Base-by-base conservation (phyloP, 2,797 vertebrate species). In the Staurois parvus region DNA sequence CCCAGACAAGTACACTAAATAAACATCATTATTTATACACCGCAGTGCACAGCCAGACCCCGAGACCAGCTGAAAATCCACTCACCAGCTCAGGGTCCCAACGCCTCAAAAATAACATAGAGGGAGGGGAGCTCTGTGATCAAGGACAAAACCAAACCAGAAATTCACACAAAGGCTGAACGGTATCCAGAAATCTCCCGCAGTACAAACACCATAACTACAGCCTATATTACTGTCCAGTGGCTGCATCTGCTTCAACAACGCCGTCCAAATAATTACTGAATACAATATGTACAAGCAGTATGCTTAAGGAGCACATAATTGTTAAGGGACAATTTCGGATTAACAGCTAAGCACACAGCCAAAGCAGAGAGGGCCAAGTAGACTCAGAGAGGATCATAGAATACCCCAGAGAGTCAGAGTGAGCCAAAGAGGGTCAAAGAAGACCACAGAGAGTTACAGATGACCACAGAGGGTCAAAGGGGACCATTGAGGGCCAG, bases 21-120 rank as follows among this genome's bases (percentile, higher is more conserved):
- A 86, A 86, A 86, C 80, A 86, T 17, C 72, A 68, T 67, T 32
- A 72, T 73, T 82, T 74, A 81, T 64, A 42, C 59, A 74, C 81
- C 59, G 28, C 48, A 59, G 72, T 11, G 84, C 48, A 81, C 34
- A 48, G 2, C 40, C 17, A 85, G 24, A 37, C 56, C 8, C 64
- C 0, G 1, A 2, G 62, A 17, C 56, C 64, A 86, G 72, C 67
- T 77, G 67, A 72, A 29, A 52, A 72, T 70, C 13, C 76, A 40
- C 52, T 84, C 30, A 52, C n/a, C 28, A 34, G 13, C 3, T 26
- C n/a, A n/a, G 52, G 48, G 37, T 59, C 75, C 75, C 30, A 59
- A 76, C 28, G 48, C 30, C 24, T 59, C 11, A 62, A 21, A 66
- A 12, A 66, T 66, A 66, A 66, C n/a, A 66, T 66, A 66, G 4